Base-by-base conservation (phyloP, 1,140 invertebrate genomes). In the Arion vulgaris region DNA sequence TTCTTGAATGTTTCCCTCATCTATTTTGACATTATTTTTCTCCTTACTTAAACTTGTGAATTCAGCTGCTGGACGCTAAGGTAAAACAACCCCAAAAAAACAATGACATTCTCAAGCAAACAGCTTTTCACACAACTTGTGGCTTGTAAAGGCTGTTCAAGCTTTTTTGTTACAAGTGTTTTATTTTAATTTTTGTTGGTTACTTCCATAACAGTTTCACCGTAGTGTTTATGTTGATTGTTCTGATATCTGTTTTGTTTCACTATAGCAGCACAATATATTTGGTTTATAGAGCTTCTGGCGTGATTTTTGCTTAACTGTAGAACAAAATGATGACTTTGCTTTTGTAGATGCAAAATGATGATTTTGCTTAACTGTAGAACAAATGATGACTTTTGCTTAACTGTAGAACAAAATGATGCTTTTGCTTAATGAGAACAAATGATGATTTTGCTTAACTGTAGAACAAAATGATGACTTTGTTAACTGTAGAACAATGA, bases 41-140 rank as follows among this genome's bases (percentile, higher is more conserved):
- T 41, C 71, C 71, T 38, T 26, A 73, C 38, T 49, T 26, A 28
- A 66, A 69, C 38, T 0, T 81, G 53, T 81, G 68, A 45, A 82
- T 85, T 79, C 82, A 87, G 85, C 85, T 85, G 79, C 84, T 87
- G 86, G 86, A 86, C 69, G 69, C 75, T 45, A 86, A 87, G 86
- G 86, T 83, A 87, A 82, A 80, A n/a, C n/a, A n/a, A n/a, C n/a
- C n/a, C n/a, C 26, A 49, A 66, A 39, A 32, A n/a, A 76, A 66
- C 13, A 19, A 49, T 11, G 45, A 49, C 45, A 49, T 9, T n/a
- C n/a, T 11, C 19, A 32, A 36, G n/a, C 26, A 38, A 39, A 73
- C 71, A 73, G 34, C 38, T 49, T 73, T 73, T 73, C 41, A 39
- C 26, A 49, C 38, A 39, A 73, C 23, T 32, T 41, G 36, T 41